These are phyloP conservation scores for Macaria notata DNA, from an alignment of 2,888 invertebrate genomes.

Conservation along the genomic window DNA sequence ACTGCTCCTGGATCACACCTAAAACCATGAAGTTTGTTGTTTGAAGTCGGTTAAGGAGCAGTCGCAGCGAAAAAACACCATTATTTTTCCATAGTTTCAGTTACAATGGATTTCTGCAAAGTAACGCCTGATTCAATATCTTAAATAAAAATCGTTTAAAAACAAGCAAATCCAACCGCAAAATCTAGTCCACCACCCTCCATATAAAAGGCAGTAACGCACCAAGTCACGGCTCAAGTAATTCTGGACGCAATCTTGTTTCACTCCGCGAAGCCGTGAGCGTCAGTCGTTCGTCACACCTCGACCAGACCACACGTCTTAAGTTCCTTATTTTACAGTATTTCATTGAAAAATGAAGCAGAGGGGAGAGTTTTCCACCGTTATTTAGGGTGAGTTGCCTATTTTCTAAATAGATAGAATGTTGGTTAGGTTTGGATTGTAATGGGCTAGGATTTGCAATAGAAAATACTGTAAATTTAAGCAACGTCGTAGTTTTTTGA, in stretches of 20 bases:
- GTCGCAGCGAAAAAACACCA: too few species aligned
- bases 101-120: too few species aligned
- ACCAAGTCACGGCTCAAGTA: conserved; percentile 51
- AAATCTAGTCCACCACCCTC: conserved; percentile 31
- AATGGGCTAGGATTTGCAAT: too few species aligned
- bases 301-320: conserved; percentile 39
- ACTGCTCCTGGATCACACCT: too few species aligned
- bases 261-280: background rate
- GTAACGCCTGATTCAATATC: too few species aligned
- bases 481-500: too few species aligned
- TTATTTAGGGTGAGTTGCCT: conserved; percentile 56
- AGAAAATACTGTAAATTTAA: too few species aligned
- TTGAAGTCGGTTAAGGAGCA: too few species aligned
- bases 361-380: conserved; percentile 37
- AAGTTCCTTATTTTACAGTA: conserved; percentile 11
- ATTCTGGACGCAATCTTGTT: conserved; percentile 40
- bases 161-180: background rate
- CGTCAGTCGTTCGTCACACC: conserved; percentile 48
- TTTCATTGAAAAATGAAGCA: conserved; percentile 36
- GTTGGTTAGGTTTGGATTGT: too few species aligned
- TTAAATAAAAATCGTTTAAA: background rate
- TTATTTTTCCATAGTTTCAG: too few species aligned
- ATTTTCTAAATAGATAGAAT: conserved; percentile 8
- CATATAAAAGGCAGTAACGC: conserved; percentile 45
- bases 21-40: too few species aligned